Evolutionary conservation across 2,113 vertebrate genomes (phyloP).

Genomic region (Perccottus glenii): DNA sequence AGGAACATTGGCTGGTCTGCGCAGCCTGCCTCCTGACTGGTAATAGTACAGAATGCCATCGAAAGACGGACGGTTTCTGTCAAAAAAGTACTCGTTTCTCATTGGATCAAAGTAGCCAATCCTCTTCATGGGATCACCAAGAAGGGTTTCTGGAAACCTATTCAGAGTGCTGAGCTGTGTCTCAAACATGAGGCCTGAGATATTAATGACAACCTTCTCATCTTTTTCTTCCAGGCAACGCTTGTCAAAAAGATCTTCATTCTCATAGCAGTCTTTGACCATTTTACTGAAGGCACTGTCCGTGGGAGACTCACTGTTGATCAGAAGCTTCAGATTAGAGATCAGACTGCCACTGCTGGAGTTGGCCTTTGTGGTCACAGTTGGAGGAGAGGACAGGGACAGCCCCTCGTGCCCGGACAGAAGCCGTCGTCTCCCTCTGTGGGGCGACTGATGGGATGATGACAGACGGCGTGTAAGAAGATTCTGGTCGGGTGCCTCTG

Average conservation of each 20-base stretch:
- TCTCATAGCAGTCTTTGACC: slow-evolving; percentile 81
- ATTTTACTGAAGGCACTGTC: slow-evolving; percentile 89
- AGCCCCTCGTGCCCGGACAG: slow-evolving; percentile 54
- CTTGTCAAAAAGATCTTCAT: slow-evolving; percentile 84
- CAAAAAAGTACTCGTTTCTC: slow-evolving; percentile 97
- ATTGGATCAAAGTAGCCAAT: slow-evolving; percentile 94
- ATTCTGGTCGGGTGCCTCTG: slow-evolving; percentile 71
- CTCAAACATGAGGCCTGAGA: slow-evolving; percentile 93
- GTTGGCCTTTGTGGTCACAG: slow-evolving; percentile 77
- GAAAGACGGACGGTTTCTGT: slow-evolving; percentile 95
- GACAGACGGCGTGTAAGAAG: slow-evolving; percentile 56
- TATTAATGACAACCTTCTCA: slow-evolving; percentile 93
- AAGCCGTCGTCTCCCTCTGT: slow-evolving; percentile 50
- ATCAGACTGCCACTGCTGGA: slow-evolving; percentile 85
- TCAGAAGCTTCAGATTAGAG: slow-evolving; percentile 86
- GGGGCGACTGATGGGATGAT: slow-evolving; percentile 68
- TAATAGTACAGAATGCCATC: slow-evolving; percentile 98
- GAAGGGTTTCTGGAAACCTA: slow-evolving; percentile 91
- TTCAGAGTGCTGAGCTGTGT: slow-evolving; percentile 90
- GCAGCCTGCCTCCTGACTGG: slow-evolving; percentile 92
- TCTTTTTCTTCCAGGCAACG: slow-evolving; percentile 83
- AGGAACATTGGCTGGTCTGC: slow-evolving; percentile 93
- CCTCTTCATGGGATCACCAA: slow-evolving; percentile 90
- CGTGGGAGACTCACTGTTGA: slow-evolving; percentile 84
- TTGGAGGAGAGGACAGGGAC: slow-evolving; percentile 63